These are phyloP conservation scores for Drosophila sproati DNA, from an alignment of 1,140 invertebrate genomes.

Conservation along the genomic window DNA sequence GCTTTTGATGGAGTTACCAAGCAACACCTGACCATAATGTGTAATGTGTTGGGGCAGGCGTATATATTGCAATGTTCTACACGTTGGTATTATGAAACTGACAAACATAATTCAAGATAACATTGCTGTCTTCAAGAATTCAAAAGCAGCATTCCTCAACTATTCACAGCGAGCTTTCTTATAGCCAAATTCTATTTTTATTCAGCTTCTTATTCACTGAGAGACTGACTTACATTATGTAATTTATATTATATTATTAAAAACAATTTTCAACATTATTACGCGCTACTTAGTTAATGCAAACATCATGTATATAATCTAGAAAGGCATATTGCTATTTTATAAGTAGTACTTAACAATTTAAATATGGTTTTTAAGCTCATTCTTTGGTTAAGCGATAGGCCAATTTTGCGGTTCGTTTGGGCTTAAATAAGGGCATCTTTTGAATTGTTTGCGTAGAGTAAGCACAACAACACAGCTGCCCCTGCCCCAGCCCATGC, in stretches of 20 bases:
- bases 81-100: background rate
- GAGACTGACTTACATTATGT: too few species aligned
- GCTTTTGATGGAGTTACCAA: conserved; percentile 4
- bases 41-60: conserved; percentile 30
- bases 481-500: conserved; percentile 5
- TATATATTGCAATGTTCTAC: conserved; percentile 2
- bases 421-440: conserved; percentile 17
- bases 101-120: background rate
- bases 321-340: background rate
- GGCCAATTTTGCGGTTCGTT: conserved; percentile 33
- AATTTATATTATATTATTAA: too few species aligned
- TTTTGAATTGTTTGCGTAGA: conserved; percentile 16
- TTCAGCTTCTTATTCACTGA: too few species aligned
- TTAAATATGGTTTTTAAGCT: conserved; percentile 25
- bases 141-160: too few species aligned
- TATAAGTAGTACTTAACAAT: background rate
- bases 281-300: background rate
- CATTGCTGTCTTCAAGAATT: too few species aligned
- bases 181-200: too few species aligned
- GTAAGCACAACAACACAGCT: conserved; percentile 15
- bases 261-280: background rate
- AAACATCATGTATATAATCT: background rate
- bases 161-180: too few species aligned
- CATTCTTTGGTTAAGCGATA: conserved; percentile 25
- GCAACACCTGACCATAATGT: conserved; percentile 48